A percentile compares a stretch with the other conserved stretches of the same genome.
Evolutionary conservation across 23 tunicate genomes (phyloP).

Genomic region (Trididemnum nubilum): DNA sequence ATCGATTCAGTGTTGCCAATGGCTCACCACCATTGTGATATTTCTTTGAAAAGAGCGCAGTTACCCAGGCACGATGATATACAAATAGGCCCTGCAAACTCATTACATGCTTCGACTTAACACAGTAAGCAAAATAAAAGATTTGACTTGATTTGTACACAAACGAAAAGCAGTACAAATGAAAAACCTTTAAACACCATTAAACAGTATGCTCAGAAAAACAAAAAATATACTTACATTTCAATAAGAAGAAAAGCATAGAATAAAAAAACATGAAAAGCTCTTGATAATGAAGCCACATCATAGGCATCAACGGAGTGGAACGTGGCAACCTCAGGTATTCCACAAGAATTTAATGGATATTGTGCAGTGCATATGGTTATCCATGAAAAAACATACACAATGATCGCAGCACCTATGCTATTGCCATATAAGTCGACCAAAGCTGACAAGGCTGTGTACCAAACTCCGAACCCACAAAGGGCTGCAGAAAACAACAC

Average conservation of each 20-base stretch:
- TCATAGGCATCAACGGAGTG: slow-evolving; percentile 59
- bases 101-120: too few species aligned
- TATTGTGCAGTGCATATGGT: slow-evolving; percentile 54
- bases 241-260: slow-evolving; percentile 45
- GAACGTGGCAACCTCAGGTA: slow-evolving; percentile 69
- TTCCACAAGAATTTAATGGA: slow-evolving; percentile 54
- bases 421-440: slow-evolving; percentile 31
- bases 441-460: slow-evolving; percentile 34
- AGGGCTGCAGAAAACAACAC: slow-evolving; percentile 38
- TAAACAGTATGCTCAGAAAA: too few species aligned
- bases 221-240: slow-evolving; percentile 46
- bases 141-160: too few species aligned
- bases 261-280: slow-evolving; percentile 54
- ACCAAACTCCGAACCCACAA: slow-evolving; percentile 57
- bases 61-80: too few species aligned
- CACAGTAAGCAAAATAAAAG: too few species aligned
- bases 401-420: slow-evolving; percentile 28
- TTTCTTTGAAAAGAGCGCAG: too few species aligned
- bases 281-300: slow-evolving; percentile 51
- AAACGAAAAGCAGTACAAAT: too few species aligned
- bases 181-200: too few species aligned
- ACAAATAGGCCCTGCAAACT: too few species aligned
- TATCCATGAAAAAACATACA: slow-evolving; percentile 74
- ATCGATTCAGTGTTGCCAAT: too few species aligned
- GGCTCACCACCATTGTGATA: too few species aligned